These are phyloP conservation scores for Harpalus rufipes DNA, from an alignment of 2,888 invertebrate species.

Conservation along the genomic window DNA sequence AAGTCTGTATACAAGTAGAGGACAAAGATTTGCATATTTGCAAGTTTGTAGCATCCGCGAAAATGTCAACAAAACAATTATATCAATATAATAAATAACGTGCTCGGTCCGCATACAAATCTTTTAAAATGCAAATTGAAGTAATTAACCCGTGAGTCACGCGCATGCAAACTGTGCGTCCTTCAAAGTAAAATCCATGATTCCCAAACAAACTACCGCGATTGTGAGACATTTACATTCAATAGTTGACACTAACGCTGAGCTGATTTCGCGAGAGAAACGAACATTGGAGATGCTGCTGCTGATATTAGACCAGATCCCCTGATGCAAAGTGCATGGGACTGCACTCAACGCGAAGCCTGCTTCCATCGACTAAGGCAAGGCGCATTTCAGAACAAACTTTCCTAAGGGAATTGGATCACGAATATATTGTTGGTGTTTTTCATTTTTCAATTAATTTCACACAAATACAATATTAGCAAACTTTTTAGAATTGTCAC, in stretches of 20 bases:
- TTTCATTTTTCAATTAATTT: too few relatives aligned
- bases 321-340: too few relatives aligned
- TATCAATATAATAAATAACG: conserved; percentile 28
- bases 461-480: too few relatives aligned
- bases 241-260: conserved; percentile 44
- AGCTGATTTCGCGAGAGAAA: conserved; percentile 8
- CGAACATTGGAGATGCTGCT: neutral
- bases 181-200: conserved; percentile 34
- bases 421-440: too few relatives aligned
- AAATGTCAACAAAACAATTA: conserved; percentile 49
- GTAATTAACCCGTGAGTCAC: conserved; percentile 34
- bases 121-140: conserved; percentile 39
- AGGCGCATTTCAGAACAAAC: too few relatives aligned
- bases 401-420: too few relatives aligned
- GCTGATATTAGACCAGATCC: neutral
- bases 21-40: neutral
- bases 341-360: too few relatives aligned
- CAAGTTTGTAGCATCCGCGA: neutral
- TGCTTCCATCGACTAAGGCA: too few relatives aligned
- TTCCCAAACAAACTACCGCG: conserved; percentile 35
- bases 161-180: conserved; percentile 34
- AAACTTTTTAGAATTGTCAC: too few relatives aligned
- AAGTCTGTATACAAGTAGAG: too few relatives aligned
- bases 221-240: conserved; percentile 44
- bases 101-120: conserved; percentile 23